Conservation (phyloP, 2,888 invertebrate genomes). For the Molorchus minor region DNA sequence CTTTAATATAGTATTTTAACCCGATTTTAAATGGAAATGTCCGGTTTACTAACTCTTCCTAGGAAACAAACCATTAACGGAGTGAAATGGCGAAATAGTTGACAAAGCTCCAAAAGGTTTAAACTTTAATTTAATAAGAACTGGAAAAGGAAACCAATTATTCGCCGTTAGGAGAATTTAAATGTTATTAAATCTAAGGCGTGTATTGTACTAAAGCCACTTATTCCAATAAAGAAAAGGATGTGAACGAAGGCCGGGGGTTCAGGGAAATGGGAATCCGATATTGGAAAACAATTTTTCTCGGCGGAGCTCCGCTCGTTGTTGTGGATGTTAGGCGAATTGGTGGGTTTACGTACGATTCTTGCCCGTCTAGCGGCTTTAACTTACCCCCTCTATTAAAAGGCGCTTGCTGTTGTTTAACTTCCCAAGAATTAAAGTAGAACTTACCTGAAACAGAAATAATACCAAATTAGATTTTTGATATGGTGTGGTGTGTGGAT, state of each 20-base stretch:
- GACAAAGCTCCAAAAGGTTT: background rate
- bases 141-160: slow-evolving; percentile 40
- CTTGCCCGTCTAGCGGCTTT: slow-evolving; percentile 6
- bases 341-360: slow-evolving; percentile 12
- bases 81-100: slow-evolving; percentile 3
- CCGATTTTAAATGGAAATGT: no score
- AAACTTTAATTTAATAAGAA: slow-evolving; percentile 15
- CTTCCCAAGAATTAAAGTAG: background rate
- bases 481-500: no score
- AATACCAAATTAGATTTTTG: no score
- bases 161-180: slow-evolving; percentile 48
- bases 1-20: no score
- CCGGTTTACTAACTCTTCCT: no score
- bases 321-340: slow-evolving; percentile 17
- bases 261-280: slow-evolving; percentile 55
- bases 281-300: slow-evolving; percentile 67
- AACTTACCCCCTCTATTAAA: slow-evolving; percentile 11
- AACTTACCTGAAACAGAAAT: slow-evolving; percentile 26
- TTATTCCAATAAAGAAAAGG: slow-evolving; percentile 53
- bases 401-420: background rate
- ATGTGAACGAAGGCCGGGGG: slow-evolving; percentile 45
- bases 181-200: slow-evolving; percentile 49
- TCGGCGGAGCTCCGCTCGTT: slow-evolving; percentile 38
- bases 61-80: background rate
- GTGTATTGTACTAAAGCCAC: slow-evolving; percentile 47